Evolutionary conservation across 2,797 vertebrate species (phyloP).

Genomic region (Bovichtus variegatus): DNA sequence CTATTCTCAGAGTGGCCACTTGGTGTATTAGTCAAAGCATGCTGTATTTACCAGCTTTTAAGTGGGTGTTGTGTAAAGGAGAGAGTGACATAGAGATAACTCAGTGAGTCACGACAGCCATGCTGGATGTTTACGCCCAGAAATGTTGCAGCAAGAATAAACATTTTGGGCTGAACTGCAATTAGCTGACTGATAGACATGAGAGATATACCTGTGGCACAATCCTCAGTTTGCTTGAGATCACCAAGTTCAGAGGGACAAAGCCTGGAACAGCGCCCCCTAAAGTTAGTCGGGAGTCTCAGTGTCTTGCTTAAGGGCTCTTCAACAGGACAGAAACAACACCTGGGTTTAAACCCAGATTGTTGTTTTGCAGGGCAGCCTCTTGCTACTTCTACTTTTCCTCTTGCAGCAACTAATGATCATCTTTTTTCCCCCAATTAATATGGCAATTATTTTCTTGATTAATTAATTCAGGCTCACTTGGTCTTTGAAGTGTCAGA

Average conservation of each 20-base stretch:
- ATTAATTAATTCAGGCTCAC: background rate
- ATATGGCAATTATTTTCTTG: background rate
- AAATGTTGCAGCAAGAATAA: constrained; percentile 41
- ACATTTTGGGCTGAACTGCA: constrained; percentile 17
- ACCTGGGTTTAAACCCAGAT: background rate
- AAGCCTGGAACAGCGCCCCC: background rate
- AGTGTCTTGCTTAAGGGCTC: constrained; percentile 21
- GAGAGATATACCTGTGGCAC: constrained; percentile 1
- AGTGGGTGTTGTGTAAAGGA: constrained; percentile 72
- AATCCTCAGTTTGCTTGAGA: constrained; percentile 14
- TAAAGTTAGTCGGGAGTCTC: background rate
- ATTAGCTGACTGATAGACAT: constrained; percentile 37
- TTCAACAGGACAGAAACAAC: constrained; percentile 5
- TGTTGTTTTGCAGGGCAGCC: background rate
- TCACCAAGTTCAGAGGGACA: background rate
- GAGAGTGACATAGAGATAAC: constrained; percentile 69
- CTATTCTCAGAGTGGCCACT: constrained; percentile 46
- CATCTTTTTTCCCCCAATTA: background rate
- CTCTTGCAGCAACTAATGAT: background rate
- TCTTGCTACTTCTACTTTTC: background rate
- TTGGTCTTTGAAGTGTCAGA: background rate
- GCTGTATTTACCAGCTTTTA: constrained; percentile 68
- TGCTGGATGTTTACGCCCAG: constrained; percentile 50
- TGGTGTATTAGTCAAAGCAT: constrained; percentile 41
- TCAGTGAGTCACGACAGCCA: constrained; percentile 55